These are phyloP conservation scores for Proisotoma minuta DNA, from an alignment of 2,888 invertebrate species.

Conservation along the genomic window DNA sequence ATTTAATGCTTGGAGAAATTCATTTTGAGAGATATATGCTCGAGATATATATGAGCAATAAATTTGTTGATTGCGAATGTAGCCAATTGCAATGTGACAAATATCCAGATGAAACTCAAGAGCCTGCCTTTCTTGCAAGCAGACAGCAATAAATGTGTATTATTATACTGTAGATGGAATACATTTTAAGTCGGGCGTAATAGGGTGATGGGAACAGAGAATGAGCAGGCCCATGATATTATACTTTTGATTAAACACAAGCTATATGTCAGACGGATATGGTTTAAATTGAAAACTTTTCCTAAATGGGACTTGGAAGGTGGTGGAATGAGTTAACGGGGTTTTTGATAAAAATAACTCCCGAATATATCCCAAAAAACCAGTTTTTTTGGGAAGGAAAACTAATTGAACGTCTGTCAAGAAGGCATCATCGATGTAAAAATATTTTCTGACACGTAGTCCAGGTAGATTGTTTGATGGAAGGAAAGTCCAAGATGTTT, in stretches of 20 bases:
- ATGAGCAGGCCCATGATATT: no score
- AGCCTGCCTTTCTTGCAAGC: no score
- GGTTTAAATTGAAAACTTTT: no score
- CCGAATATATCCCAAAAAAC: not conserved
- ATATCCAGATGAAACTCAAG: constrained; percentile 21
- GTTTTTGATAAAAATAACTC: constrained; percentile 1
- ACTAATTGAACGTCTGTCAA: not conserved
- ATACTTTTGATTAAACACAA: no score
- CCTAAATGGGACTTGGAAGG: not conserved
- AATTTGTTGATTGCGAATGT: constrained; percentile 44
- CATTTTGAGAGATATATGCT: constrained; percentile 4
- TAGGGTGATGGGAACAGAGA: no score
- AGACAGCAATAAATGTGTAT: no score
- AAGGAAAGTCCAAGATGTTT: constrained; percentile 19
- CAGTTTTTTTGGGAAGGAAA: not conserved
- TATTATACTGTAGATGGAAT: no score
- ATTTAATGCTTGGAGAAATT: constrained; percentile 3
- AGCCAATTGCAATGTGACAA: constrained; percentile 16
- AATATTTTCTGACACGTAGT: not conserved
- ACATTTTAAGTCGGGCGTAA: no score
- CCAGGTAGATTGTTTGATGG: constrained; percentile 9
- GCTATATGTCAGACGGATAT: no score
- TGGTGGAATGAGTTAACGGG: not conserved
- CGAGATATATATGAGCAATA: constrained; percentile 38
- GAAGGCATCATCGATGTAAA: not conserved